Percentiles rank a stretch among this genome's conserved stretches.
Evolutionary conservation across 2,113 vertebrate species (phyloP).

Genomic region (Bagarius yarrelli): DNA sequence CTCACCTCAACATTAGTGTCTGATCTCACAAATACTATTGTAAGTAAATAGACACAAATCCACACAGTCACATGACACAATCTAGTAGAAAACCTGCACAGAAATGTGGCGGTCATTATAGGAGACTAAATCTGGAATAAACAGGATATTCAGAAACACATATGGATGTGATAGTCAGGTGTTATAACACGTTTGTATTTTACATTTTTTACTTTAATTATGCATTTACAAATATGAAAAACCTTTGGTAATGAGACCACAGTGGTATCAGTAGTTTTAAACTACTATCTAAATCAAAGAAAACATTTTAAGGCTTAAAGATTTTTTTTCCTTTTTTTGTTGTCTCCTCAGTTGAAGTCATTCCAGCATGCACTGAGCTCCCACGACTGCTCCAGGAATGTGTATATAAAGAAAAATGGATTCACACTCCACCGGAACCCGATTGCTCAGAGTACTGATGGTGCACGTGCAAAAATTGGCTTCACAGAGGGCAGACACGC

Average conservation of each 20-base stretch:
- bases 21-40: no score
- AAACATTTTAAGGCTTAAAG: not conserved
- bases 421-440: constrained; percentile 98
- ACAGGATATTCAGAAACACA: no score
- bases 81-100: no score
- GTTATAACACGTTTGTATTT: no score
- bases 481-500: constrained; percentile 95
- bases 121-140: no score
- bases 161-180: no score
- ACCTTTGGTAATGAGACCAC: not conserved
- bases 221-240: not conserved
- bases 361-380: constrained; percentile 94
- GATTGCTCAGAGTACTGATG: constrained; percentile 97
- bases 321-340: not conserved
- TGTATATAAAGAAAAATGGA: constrained; percentile 98
- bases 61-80: no score
- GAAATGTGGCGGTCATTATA: no score
- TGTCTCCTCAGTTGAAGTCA: constrained; percentile 81
- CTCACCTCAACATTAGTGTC: no score
- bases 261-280: not conserved
- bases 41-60: no score
- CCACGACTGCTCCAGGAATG: constrained; percentile 95
- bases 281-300: not conserved
- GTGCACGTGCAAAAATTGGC: constrained; percentile 94
- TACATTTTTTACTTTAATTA: no score